phyloP scores from a whole-genome alignment of 1,140 invertebrate species.

The Daktulosphaira vitifoliae region DNA sequence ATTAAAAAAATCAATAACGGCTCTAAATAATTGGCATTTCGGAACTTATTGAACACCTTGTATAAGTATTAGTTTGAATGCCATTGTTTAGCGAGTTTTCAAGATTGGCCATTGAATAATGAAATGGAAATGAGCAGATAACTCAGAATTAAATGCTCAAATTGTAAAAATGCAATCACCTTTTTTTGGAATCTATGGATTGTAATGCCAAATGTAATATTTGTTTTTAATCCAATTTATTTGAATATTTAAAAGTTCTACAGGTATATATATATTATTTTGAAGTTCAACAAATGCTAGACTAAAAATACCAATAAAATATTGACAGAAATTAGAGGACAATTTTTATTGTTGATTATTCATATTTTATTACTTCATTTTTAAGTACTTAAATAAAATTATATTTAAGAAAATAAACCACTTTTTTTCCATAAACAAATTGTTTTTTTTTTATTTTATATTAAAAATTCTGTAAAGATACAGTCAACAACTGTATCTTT shows the following conservation, averaged over 20 bases:
- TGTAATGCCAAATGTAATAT: slow-evolving; percentile 61
- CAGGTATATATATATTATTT: slow-evolving; percentile 44
- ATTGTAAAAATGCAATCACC: slow-evolving; percentile 52
- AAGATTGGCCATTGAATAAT: slow-evolving; percentile 73
- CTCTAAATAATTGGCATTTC: no score
- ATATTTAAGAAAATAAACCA: slow-evolving; percentile 1
- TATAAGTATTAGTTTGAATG: slow-evolving; percentile 85
- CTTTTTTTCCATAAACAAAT: not conserved
- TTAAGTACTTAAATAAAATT: not conserved
- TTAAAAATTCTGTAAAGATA: not conserved
- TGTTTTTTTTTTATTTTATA: not conserved
- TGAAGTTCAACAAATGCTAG: not conserved
- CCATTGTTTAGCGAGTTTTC: slow-evolving; percentile 64
- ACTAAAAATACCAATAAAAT: slow-evolving; percentile 3
- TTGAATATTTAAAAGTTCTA: slow-evolving; percentile 63
- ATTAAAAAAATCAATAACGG: no score
- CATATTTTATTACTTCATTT: no score
- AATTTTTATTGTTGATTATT: no score
- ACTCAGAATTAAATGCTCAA: slow-evolving; percentile 48
- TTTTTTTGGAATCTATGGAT: slow-evolving; percentile 55
- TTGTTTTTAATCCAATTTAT: slow-evolving; percentile 61
- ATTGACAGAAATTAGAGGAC: not conserved
- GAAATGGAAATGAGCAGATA: slow-evolving; percentile 53
- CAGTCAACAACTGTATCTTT: no score
- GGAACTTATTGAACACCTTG: no score